phyloP scores from a whole-genome alignment of 2,113 vertebrate species.

The Pholis gunnellus region DNA sequence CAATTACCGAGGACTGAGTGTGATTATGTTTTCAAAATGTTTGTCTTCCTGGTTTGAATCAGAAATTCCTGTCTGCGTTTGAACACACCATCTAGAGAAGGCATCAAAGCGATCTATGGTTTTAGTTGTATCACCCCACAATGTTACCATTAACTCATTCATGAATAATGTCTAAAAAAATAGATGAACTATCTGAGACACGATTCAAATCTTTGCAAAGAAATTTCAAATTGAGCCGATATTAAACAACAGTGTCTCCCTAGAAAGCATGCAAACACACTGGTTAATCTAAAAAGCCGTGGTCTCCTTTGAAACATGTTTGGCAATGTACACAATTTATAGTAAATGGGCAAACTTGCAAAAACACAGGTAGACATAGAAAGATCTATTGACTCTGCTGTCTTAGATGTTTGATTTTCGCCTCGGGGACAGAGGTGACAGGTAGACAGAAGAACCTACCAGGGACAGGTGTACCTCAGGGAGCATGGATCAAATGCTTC shows the following conservation, averaged over 20 bases:
- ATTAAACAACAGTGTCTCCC: conserved; percentile 24
- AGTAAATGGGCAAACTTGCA: conserved; percentile 21
- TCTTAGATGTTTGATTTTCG: conserved; percentile 27
- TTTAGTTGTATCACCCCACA: background rate
- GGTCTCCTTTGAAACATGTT: conserved; percentile 32
- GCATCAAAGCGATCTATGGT: background rate
- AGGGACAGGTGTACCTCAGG: conserved; percentile 41
- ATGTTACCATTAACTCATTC: conserved; percentile 19
- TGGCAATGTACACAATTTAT: conserved; percentile 16
- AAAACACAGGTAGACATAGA: conserved; percentile 10
- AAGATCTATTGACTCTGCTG: background rate
- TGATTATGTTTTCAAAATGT: conserved; percentile 9
- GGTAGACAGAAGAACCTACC: conserved; percentile 10
- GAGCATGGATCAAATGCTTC: conserved; percentile 48
- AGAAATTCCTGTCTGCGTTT: background rate
- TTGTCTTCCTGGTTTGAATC: conserved; percentile 15
- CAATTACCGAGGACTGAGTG: background rate
- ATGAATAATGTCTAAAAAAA: conserved; percentile 7
- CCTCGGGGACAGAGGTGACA: conserved; percentile 32
- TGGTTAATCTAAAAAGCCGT: conserved; percentile 27
- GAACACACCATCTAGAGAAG: conserved; percentile 7
- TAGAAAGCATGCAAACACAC: conserved; percentile 7
- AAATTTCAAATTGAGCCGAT: conserved; percentile 19
- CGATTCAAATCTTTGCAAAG: conserved; percentile 14
- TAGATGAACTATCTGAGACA: background rate